These are phyloP conservation scores for Harlomillsia oculata DNA, from an alignment of 1,140 invertebrate genomes.

Conservation along the genomic window DNA sequence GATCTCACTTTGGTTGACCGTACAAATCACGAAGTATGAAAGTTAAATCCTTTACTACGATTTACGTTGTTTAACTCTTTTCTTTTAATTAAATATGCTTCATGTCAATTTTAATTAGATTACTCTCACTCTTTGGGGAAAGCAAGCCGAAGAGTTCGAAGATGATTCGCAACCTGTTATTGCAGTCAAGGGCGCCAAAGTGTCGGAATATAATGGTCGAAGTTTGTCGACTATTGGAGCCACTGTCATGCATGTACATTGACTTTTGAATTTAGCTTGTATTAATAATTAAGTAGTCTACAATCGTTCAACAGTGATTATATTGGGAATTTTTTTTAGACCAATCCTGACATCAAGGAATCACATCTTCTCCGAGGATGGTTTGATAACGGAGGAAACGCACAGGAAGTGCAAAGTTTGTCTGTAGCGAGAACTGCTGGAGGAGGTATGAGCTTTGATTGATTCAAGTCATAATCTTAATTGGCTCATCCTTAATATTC, in stretches of 20 bases:
- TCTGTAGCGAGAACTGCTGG: constrained; percentile 42
- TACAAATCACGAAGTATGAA: constrained; percentile 61
- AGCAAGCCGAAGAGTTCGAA: constrained; percentile 73
- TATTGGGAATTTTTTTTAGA: constrained; percentile 43
- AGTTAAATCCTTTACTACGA: constrained; percentile 1
- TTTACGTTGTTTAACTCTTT: no score
- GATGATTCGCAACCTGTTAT: constrained; percentile 64
- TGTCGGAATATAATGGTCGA: constrained; percentile 68
- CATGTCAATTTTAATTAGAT: constrained; percentile 28
- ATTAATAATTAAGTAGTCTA: no score
- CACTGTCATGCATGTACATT: no score
- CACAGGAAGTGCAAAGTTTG: constrained; percentile 51
- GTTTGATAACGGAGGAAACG: constrained; percentile 68
- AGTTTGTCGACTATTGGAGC: constrained; percentile 45
- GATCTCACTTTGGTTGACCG: constrained; percentile 82
- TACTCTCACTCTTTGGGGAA: constrained; percentile 57
- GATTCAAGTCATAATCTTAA: neutral
- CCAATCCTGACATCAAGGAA: constrained; percentile 83
- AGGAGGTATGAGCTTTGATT: neutral
- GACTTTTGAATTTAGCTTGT: no score
- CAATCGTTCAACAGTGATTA: no score
- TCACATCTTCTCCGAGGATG: constrained; percentile 77
- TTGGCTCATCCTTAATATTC: neutral
- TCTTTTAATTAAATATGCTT: neutral
- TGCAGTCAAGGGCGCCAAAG: constrained; percentile 63